phyloP scores from a whole-genome alignment of 2,888 invertebrate species.

The Drosophila rubida region DNA sequence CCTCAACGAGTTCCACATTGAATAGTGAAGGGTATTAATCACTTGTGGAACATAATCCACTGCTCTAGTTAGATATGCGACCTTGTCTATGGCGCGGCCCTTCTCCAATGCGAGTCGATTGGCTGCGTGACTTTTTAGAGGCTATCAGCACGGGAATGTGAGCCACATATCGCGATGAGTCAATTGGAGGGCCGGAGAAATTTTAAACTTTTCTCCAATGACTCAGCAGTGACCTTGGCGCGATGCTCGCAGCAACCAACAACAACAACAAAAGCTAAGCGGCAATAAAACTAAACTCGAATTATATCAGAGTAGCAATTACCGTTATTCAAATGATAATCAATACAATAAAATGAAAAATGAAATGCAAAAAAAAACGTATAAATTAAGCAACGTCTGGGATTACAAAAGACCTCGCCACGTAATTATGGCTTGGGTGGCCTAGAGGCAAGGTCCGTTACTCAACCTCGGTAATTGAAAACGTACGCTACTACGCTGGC shows the following conservation, averaged over 20 bases:
- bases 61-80: slow-evolving; percentile 8
- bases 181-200: slow-evolving; percentile 39
- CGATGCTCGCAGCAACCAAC: slow-evolving; percentile 16
- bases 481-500: slow-evolving; percentile 12
- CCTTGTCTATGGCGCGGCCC: slow-evolving; percentile 21
- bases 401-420: slow-evolving; percentile 56
- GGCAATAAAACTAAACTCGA: neutral
- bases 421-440: slow-evolving; percentile 49
- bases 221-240: slow-evolving; percentile 49
- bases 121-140: slow-evolving; percentile 48
- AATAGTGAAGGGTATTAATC: neutral
- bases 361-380: neutral
- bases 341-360: slow-evolving; percentile 20
- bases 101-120: slow-evolving; percentile 1
- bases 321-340: slow-evolving; percentile 32
- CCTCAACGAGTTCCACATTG: neutral
- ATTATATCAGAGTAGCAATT: slow-evolving; percentile 7
- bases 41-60: neutral
- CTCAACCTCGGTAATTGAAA: slow-evolving; percentile 65
- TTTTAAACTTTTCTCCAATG: slow-evolving; percentile 58
- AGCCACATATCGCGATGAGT: slow-evolving; percentile 29
- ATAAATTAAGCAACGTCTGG: slow-evolving; percentile 26
- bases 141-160: slow-evolving; percentile 21
- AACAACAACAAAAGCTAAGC: neutral
- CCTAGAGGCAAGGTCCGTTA: slow-evolving; percentile 65